These are phyloP conservation scores for Aplysina aerophoba DNA, from an alignment of 37 sponge, comb jelly and placozoan genomes.

Conservation along the genomic window DNA sequence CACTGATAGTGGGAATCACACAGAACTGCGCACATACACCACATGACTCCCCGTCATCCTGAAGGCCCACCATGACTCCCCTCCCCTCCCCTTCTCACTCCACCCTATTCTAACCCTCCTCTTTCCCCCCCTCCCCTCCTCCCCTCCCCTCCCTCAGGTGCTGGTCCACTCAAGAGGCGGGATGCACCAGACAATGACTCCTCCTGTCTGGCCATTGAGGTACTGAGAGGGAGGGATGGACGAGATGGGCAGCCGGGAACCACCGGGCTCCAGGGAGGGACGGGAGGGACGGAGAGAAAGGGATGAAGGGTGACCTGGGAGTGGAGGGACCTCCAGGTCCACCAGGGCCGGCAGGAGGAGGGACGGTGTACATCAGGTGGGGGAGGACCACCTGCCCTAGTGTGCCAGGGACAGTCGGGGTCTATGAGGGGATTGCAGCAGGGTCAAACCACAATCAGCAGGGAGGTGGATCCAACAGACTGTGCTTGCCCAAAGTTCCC, in stretches of 20 bases:
- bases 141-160: background rate
- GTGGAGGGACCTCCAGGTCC: slow-evolving; percentile 30
- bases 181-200: background rate
- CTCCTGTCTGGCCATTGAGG: slow-evolving; percentile 13
- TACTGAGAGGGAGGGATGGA: slow-evolving; percentile 39
- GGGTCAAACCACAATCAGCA: background rate
- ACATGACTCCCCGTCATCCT: too few relatives aligned
- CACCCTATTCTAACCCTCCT: too few relatives aligned
- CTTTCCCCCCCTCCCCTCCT: too few relatives aligned
- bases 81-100: too few relatives aligned
- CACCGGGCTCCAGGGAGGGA: slow-evolving; percentile 22
- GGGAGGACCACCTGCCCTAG: slow-evolving; percentile 48
- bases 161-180: background rate
- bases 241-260: slow-evolving; percentile 26
- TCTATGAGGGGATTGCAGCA: slow-evolving; percentile 25
- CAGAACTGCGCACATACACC: too few relatives aligned
- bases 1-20: too few relatives aligned
- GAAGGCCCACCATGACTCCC: too few relatives aligned
- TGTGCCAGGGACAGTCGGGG: slow-evolving; percentile 29
- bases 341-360: slow-evolving; percentile 38
- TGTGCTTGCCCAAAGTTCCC: slow-evolving; percentile 48
- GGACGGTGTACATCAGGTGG: slow-evolving; percentile 51
- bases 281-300: slow-evolving; percentile 29
- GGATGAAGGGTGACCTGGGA: slow-evolving; percentile 28
- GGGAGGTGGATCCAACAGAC: slow-evolving; percentile 62